These are phyloP conservation scores for Drosophila dives DNA, from an alignment of 2,888 invertebrate species.

Conservation along the genomic window DNA sequence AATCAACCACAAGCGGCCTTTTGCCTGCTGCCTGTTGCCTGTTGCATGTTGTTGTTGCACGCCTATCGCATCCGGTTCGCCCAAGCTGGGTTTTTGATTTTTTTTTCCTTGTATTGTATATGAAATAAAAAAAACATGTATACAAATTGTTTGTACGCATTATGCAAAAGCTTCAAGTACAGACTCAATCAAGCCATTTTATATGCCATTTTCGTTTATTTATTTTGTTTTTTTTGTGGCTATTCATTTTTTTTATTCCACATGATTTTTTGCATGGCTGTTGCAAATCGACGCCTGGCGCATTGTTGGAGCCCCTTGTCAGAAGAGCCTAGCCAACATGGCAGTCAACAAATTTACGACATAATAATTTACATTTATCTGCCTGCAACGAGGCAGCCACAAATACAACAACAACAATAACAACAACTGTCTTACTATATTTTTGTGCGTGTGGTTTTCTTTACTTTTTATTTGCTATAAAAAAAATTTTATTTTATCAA, in stretches of 20 bases:
- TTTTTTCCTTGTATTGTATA: constrained; percentile 18
- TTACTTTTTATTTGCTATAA: constrained; percentile 23
- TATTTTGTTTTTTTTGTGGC: constrained; percentile 14
- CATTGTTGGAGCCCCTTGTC: constrained; percentile 67
- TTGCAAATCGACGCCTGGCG: constrained; percentile 60
- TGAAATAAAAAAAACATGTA: background rate
- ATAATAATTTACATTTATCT: constrained; percentile 85
- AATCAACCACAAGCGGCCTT: constrained; percentile 59
- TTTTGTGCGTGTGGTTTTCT: constrained; percentile 48
- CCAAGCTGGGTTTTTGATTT: constrained; percentile 50
- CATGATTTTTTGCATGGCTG: constrained; percentile 39
- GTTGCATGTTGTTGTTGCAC: constrained; percentile 43
- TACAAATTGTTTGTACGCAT: constrained; percentile 15
- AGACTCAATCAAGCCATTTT: constrained; percentile 79
- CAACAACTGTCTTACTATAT: constrained; percentile 61
- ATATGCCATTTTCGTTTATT: constrained; percentile 49
- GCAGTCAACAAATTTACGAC: constrained; percentile 83
- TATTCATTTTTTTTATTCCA: constrained; percentile 16
- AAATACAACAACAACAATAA: constrained; percentile 42
- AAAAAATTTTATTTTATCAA: background rate
- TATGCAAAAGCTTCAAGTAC: constrained; percentile 49
- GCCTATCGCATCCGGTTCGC: constrained; percentile 78
- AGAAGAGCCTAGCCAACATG: constrained; percentile 69
- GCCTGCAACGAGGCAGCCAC: constrained; percentile 81
- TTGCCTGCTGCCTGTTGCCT: constrained; percentile 26